Base-by-base conservation (phyloP, 2,113 vertebrate genomes). In the Tragulus kanchil region DNA sequence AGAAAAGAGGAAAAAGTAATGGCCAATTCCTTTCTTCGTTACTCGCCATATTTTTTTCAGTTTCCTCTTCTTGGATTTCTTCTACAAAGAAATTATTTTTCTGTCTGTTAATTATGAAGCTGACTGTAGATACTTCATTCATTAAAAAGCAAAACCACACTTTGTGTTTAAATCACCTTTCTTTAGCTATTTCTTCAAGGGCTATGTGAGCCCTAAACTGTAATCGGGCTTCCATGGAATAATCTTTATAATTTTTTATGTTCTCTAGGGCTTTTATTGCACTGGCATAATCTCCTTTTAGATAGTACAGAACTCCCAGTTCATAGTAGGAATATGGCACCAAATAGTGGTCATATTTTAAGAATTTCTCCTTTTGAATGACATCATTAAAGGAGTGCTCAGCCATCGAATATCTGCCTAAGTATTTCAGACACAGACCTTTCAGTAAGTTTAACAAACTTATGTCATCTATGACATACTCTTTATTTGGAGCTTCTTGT, bases 271-370 rank as follows among this genome's bases (percentile, higher is more conserved):
- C 90, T 92, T 75, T 98, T 14, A 14, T 84, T 36, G 98, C 98
- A n/a, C 2, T 92, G 31, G 11, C 64, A 62, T 95, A 85, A 92
- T 98, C 96, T 95, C 98, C 79, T 83, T 90, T 96, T 17, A 97
- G 86, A 48, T 97, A 97, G 25, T 97, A 31, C 0, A 98, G 96
- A 65, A 98, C 82, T 73, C 97, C 98, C 81, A 98, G 92, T 77
- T 98, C 98, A 45, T 98, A 98, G 77, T 98, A 96, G 12, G 95
- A 67, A 45, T 98, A 98, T 0, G 98, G 98, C 48, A 98, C 97
- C 95, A 98, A 83, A 58, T 98, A 98, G 54, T 92, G 95, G 90
- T 98, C 97, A 6, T 93, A 93, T 79, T 97, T 98, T 85, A 98
- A 90, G 48, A 79, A 9, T 69, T 97, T 98, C 84, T 98, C 97